A percentile compares a stretch with the other conserved stretches of the same genome.
Evolutionary conservation across 2,113 vertebrate species (phyloP).

Genomic region (Phaetusa simplex): DNA sequence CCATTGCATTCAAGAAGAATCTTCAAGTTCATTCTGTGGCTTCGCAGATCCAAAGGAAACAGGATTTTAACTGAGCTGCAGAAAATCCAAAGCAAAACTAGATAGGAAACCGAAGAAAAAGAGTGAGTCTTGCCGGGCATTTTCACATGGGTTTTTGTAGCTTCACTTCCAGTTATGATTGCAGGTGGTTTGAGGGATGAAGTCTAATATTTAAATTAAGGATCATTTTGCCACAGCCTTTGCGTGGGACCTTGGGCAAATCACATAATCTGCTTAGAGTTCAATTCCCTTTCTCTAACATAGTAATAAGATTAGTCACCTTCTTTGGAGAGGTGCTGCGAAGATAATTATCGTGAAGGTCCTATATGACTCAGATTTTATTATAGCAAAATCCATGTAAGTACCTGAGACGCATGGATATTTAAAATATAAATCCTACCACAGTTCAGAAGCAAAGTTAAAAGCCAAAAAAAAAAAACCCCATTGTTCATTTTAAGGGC

Average conservation of each 20-base stretch:
- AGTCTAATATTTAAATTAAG: slow-evolving; percentile 29
- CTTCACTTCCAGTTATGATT: neutral
- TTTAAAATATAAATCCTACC: slow-evolving; percentile 22
- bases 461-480: neutral
- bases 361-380: slow-evolving; percentile 35
- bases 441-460: neutral
- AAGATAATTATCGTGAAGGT: slow-evolving; percentile 14
- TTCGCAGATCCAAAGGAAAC: neutral
- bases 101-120: neutral
- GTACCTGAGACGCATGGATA: slow-evolving; percentile 19
- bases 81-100: neutral
- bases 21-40: neutral
- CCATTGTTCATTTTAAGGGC: neutral
- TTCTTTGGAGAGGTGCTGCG: slow-evolving; percentile 32
- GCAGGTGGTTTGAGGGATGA: neutral
- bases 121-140: neutral
- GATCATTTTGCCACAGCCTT: slow-evolving; percentile 26
- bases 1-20: neutral
- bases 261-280: slow-evolving; percentile 24
- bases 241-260: slow-evolving; percentile 19
- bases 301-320: slow-evolving; percentile 52
- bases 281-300: slow-evolving; percentile 23
- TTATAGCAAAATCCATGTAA: slow-evolving; percentile 8
- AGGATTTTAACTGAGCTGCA: neutral
- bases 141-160: neutral